phyloP scores from a whole-genome alignment of 2,113 vertebrate species.

The Cyprinodon variegatus region DNA sequence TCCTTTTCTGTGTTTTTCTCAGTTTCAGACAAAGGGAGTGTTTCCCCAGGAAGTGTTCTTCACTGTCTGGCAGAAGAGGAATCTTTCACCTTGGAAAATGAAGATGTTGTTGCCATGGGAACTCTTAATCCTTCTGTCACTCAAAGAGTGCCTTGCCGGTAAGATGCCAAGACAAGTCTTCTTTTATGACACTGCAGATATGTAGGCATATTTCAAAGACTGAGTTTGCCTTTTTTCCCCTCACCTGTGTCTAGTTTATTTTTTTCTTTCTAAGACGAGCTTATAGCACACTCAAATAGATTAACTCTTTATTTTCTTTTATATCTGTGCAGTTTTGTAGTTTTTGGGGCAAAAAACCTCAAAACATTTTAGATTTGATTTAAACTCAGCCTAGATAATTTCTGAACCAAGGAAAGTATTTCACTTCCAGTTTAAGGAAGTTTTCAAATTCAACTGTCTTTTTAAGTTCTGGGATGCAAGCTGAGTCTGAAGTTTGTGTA shows the following conservation, averaged over 20 bases:
- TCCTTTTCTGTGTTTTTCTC: conserved; percentile 33
- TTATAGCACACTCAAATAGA: conserved; percentile 14
- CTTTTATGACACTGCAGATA: conserved; percentile 84
- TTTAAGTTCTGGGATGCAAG: neutral
- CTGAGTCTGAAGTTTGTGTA: too few species aligned
- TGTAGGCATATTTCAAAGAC: conserved; percentile 66
- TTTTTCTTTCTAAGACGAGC: conserved; percentile 16
- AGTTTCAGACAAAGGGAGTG: conserved; percentile 54
- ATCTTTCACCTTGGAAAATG: conserved; percentile 91
- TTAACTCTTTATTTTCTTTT: neutral
- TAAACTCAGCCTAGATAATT: neutral
- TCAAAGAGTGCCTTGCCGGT: conserved; percentile 89
- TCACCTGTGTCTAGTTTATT: conserved; percentile 31
- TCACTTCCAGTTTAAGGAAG: neutral
- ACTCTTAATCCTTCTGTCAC: conserved; percentile 92
- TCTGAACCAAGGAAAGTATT: neutral
- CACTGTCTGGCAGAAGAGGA: conserved; percentile 64
- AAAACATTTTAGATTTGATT: conserved; percentile 2
- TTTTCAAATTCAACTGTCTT: neutral
- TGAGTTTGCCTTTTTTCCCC: conserved; percentile 6
- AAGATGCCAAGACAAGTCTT: conserved; percentile 77
- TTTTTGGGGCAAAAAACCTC: neutral
- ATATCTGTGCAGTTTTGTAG: neutral
- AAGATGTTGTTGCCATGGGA: conserved; percentile 96
- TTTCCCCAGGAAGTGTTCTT: conserved; percentile 60